phyloP scores from a whole-genome alignment of 2,113 vertebrate species.

The Leptobrachium ailaonicum region DNA sequence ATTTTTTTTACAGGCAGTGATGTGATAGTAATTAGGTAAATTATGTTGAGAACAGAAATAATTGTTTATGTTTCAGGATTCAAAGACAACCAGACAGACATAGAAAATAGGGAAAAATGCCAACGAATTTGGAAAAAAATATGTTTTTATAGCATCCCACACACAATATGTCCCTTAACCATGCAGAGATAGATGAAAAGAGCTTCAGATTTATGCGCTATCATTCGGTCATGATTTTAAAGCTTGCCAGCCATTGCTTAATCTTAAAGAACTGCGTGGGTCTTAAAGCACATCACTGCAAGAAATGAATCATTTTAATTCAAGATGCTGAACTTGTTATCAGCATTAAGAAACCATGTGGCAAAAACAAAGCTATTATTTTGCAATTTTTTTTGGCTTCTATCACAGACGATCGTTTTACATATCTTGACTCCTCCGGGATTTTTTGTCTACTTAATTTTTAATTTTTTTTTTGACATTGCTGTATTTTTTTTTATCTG shows the following conservation, averaged over 20 bases:
- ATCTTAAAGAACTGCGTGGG: conserved; percentile 21
- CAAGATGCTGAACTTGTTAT: not conserved
- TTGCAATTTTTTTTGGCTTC: too few species aligned
- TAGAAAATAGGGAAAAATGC: not conserved
- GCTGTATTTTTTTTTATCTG: too few species aligned
- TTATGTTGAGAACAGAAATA: not conserved
- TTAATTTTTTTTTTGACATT: too few species aligned
- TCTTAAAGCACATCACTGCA: conserved; percentile 28
- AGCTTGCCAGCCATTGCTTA: conserved; percentile 9
- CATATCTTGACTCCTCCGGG: too few species aligned
- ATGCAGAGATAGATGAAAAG: not conserved
- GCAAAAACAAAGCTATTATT: not conserved
- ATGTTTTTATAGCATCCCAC: conserved; percentile 18
- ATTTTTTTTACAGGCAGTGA: too few species aligned
- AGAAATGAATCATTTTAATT: not conserved
- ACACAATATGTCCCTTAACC: conserved; percentile 23
- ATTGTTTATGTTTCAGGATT: not conserved
- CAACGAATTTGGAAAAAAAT: conserved; percentile 1
- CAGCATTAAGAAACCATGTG: conserved; percentile 18
- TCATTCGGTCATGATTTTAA: not conserved
- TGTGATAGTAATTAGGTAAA: not conserved
- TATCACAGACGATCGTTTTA: too few species aligned
- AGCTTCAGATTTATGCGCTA: not conserved
- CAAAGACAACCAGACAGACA: not conserved
- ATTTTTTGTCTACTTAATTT: too few species aligned